Percentiles rank a stretch among this genome's conserved stretches.
Evolutionary conservation across 2,888 invertebrate genomes (phyloP).

Genomic region (Leptopilina drosophilae): DNA sequence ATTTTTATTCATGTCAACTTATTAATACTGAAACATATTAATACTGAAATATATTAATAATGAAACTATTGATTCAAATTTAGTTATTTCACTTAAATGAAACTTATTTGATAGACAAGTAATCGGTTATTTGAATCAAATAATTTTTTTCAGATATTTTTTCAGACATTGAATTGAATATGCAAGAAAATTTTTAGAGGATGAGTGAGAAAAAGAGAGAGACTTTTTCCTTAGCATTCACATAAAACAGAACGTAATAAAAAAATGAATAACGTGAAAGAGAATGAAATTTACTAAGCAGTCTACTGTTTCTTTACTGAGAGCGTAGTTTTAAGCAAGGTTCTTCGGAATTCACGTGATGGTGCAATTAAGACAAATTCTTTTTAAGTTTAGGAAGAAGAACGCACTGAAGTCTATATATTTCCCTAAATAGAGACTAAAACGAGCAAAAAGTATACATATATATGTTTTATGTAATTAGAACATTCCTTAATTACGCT

Average conservation of each 20-base stretch:
- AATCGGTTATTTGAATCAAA: too few relatives aligned
- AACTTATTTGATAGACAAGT: too few relatives aligned
- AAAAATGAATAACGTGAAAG: not conserved
- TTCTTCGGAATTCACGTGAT: not conserved
- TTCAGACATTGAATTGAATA: not conserved
- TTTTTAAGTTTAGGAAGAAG: conserved; percentile 49
- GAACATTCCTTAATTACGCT: conserved; percentile 52
- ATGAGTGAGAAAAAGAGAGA: not conserved
- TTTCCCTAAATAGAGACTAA: conserved; percentile 50
- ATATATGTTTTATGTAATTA: conserved; percentile 42
- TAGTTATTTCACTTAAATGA: too few relatives aligned
- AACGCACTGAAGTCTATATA: conserved; percentile 42
- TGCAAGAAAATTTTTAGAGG: too few relatives aligned
- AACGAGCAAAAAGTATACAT: conserved; percentile 15
- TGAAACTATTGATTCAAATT: too few relatives aligned
- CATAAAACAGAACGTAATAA: not conserved
- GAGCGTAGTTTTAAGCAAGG: not conserved
- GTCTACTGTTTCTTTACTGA: not conserved
- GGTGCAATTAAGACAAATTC: conserved; percentile 50
- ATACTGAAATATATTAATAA: too few relatives aligned
- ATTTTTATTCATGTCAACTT: too few relatives aligned
- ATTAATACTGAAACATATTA: too few relatives aligned
- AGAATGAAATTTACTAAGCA: not conserved
- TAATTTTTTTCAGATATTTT: too few relatives aligned
- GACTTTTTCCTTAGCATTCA: not conserved